Conservation (phyloP, 2,113 vertebrate genomes). For the Catharus minimus region DNA sequence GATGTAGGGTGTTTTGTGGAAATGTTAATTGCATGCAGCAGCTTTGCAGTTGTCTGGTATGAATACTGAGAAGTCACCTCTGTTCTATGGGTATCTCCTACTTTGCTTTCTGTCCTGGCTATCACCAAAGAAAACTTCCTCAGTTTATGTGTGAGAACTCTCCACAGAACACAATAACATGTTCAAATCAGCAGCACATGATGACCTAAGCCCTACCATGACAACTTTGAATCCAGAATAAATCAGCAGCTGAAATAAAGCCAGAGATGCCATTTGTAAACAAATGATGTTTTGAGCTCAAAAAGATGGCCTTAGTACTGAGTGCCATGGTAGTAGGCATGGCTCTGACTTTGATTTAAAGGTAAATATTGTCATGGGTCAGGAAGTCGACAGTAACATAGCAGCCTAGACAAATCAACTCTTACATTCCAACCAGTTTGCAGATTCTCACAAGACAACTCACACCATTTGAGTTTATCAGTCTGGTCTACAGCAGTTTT, state of each 20-base stretch:
- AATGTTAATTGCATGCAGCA: neutral
- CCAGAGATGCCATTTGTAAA: neutral
- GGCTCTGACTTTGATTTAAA: neutral
- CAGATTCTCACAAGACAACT: neutral
- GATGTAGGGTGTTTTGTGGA: fast-evolving
- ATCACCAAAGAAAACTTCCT: neutral
- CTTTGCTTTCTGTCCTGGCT: neutral
- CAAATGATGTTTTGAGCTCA: neutral
- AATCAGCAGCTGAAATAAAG: neutral
- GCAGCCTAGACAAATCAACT: neutral
- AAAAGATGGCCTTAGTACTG: neutral
- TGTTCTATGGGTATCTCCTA: neutral
- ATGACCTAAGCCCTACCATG: neutral
- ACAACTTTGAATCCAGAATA: neutral
- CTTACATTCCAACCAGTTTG: neutral
- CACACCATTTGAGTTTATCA: neutral
- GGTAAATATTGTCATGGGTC: no score
- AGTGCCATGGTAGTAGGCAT: neutral
- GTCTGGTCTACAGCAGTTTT: neutral
- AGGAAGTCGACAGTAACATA: neutral
- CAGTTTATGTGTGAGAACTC: neutral
- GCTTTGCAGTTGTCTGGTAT: fast-evolving
- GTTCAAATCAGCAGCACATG: neutral
- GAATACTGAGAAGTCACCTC: neutral
- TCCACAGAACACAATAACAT: neutral